Base-by-base conservation (phyloP, 2,113 vertebrate species). In the Hydropotes inermis region DNA sequence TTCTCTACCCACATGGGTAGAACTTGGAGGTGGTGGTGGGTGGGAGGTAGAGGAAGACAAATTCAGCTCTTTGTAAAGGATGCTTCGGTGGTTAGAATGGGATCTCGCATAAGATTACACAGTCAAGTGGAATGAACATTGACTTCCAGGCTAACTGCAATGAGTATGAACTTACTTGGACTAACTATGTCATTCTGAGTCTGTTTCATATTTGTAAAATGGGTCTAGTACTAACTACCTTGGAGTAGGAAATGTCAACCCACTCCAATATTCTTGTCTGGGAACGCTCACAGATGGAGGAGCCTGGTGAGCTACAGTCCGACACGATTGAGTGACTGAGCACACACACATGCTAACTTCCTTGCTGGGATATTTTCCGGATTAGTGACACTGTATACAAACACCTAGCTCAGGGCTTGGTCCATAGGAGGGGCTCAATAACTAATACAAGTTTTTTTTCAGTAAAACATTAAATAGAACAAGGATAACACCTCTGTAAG, bases 361-460 rank as follows among this genome's bases (percentile, higher is more conserved):
- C 47, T 94, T 64, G 39, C 15, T 92, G 70, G 39, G 16, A 60
- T 87, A 57, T 45, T 97, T 92, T 84, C 61, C 58, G 89, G 28
- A 70, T 47, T 28, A 21, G 4, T 55, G 85, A 36, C 43, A n/a
- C 60, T 27, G 27, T 47, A 60, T 21, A 81, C 27, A 55, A 25
- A 25, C 4, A 5, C 19, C 27, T 33, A 4, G 11, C 50, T 39
- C 13, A 30, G 67, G 28, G 21, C 16, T 47, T 93, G 70, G 58
- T 70, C 28, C 50, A 30, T 30, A 67, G 28, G 12, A 78, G 16
- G 55, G 58, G 10, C 58, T 86, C 15, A 57, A 3, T 87, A 64
- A 96, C 39, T 79, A n/a, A 67, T 11, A 88, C 21, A 70, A 70
- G 86, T 57, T 83, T 78, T 90, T 95, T 95, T 96, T 96, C 30